Percentiles rank a stretch among this genome's conserved stretches.
phyloP scores from a whole-genome alignment of 2,113 vertebrate species.

The Megaceryle torquata region DNA sequence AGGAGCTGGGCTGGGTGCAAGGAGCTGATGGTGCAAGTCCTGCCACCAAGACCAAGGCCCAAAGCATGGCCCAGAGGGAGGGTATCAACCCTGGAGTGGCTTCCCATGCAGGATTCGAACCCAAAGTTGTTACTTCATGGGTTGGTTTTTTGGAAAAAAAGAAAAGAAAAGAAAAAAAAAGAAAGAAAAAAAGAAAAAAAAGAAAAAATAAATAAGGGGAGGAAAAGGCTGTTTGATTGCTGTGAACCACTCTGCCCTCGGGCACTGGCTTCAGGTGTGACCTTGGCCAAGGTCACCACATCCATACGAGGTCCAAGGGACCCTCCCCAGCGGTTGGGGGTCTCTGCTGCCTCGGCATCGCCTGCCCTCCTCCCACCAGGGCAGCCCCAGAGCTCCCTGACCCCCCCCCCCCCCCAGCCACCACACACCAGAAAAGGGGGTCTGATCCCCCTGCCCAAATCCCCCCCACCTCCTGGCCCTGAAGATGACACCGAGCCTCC shows the following conservation, averaged over 20 bases:
- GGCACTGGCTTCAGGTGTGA: not conserved
- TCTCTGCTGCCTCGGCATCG: rapidly evolving
- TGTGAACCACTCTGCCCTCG: rapidly evolving
- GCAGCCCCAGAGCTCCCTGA: not conserved
- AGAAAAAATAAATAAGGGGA: not conserved
- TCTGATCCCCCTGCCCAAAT: not conserved
- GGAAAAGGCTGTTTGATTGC: not conserved
- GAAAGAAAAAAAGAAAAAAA: no score
- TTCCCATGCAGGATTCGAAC: no score
- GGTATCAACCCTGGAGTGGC: no score
- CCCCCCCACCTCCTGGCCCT: not conserved
- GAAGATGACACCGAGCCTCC: rapidly evolving
- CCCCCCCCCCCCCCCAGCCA: rapidly evolving
- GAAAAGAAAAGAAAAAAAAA: no score
- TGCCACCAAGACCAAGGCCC: no score
- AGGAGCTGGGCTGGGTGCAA: no score
- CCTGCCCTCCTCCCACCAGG: not conserved
- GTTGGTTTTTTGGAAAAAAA: no score
- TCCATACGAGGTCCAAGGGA: rapidly evolving
- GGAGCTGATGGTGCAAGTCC: no score
- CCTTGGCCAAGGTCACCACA: not conserved
- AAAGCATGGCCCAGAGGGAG: no score
- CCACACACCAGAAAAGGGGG: rapidly evolving
- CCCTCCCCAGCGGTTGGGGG: rapidly evolving
- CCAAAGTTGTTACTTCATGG: no score